Percentiles rank a stretch among this genome's conserved stretches.
phyloP scores from a whole-genome alignment of 2,797 vertebrate genomes.

The Darevskia mixta region DNA sequence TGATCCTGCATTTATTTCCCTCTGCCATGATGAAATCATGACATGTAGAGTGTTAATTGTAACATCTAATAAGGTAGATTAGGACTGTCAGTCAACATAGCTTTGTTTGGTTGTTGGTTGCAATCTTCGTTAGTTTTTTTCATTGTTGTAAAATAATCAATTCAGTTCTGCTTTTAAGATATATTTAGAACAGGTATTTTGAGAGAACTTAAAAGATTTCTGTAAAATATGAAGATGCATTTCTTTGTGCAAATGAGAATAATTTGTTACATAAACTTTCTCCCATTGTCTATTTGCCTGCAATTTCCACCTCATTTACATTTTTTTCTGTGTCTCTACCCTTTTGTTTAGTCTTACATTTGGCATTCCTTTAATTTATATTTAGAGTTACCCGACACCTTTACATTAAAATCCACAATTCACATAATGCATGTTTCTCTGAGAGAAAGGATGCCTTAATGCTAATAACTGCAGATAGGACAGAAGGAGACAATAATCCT shows the following conservation, averaged over 20 bases:
- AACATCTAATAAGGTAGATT: constrained; percentile 61
- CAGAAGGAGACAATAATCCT: not conserved
- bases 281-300: constrained; percentile 71
- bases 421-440: not conserved
- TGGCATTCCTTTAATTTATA: constrained; percentile 72
- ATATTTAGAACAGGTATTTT: constrained; percentile 56
- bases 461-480: constrained; percentile 23
- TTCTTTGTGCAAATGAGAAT: constrained; percentile 65
- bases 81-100: constrained; percentile 52
- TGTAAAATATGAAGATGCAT: constrained; percentile 50
- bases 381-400: constrained; percentile 67
- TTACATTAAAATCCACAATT: constrained; percentile 69
- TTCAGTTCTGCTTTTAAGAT: constrained; percentile 41
- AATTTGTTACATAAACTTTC: constrained; percentile 74
- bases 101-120: constrained; percentile 32
- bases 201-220: constrained; percentile 39
- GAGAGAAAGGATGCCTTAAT: constrained; percentile 35
- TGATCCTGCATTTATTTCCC: not conserved
- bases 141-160: constrained; percentile 42
- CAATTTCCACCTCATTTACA: constrained; percentile 74
- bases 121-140: not conserved
- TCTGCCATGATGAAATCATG: constrained; percentile 31
- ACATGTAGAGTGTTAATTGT: constrained; percentile 54
- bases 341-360: constrained; percentile 73
- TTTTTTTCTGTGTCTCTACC: constrained; percentile 59